Evolutionary conservation across 2,888 invertebrate species (phyloP).

Genomic region (Drosophila longiperda): DNA sequence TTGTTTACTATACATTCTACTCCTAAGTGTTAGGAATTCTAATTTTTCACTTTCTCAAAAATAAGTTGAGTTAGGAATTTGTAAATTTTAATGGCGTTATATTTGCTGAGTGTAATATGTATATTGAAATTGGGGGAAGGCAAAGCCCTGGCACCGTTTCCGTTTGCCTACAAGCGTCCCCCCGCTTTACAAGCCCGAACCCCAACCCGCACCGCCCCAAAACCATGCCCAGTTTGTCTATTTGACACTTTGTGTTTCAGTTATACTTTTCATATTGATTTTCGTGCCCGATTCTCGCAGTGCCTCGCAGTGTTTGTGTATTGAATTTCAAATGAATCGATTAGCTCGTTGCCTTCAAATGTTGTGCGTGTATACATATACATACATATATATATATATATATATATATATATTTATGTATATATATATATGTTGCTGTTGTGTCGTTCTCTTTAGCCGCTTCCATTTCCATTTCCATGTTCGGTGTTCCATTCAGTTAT

Average conservation of each 20-base stretch:
- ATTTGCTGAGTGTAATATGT: neutral
- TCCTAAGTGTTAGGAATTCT: neutral
- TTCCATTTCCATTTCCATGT: slow-evolving; percentile 55
- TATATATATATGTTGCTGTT: slow-evolving; percentile 32
- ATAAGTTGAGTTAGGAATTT: neutral
- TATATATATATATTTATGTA: neutral
- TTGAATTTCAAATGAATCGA: slow-evolving; percentile 82
- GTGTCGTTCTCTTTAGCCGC: slow-evolving; percentile 51
- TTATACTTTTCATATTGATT: slow-evolving; percentile 80
- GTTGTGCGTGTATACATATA: slow-evolving; percentile 44
- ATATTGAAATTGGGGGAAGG: slow-evolving; percentile 38
- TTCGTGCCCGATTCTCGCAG: slow-evolving; percentile 50
- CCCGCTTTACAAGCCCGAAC: neutral
- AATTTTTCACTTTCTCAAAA: neutral
- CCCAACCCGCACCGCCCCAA: neutral
- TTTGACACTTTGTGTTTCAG: slow-evolving; percentile 80
- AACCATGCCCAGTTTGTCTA: slow-evolving; percentile 55
- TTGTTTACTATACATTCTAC: fast-evolving
- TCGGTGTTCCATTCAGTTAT: slow-evolving; percentile 34
- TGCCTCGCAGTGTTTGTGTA: slow-evolving; percentile 72
- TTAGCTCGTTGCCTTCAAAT: slow-evolving; percentile 70
- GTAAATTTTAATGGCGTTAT: neutral
- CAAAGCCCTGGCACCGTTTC: slow-evolving; percentile 48
- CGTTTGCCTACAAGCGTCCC: slow-evolving; percentile 7
- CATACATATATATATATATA: slow-evolving; percentile 6